phyloP scores from a whole-genome alignment of 2,888 invertebrate species.

The Byasa hedistus region DNA sequence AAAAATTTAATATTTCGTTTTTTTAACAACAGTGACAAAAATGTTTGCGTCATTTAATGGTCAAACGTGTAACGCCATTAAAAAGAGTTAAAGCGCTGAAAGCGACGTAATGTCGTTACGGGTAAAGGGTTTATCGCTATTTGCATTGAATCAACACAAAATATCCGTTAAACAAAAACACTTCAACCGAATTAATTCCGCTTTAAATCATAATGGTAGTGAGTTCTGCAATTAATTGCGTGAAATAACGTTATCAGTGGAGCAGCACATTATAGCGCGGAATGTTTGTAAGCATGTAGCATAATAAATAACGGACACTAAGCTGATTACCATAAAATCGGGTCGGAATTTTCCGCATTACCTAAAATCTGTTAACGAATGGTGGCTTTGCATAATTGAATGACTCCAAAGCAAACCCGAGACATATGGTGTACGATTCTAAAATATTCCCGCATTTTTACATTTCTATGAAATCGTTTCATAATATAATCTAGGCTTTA shows the following conservation, averaged over 20 bases:
- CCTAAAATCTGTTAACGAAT: slow-evolving; percentile 78
- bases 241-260: slow-evolving; percentile 66
- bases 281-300: slow-evolving; percentile 67
- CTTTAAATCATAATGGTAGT: slow-evolving; percentile 64
- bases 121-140: slow-evolving; percentile 41
- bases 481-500: slow-evolving; percentile 35
- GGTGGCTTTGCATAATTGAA: slow-evolving; percentile 77
- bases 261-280: slow-evolving; percentile 54
- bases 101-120: slow-evolving; percentile 26
- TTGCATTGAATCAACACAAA: slow-evolving; percentile 65
- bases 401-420: slow-evolving; percentile 58
- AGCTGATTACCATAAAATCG: slow-evolving; percentile 76
- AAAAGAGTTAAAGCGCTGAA: slow-evolving; percentile 25
- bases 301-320: slow-evolving; percentile 73
- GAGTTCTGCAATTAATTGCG: slow-evolving; percentile 74
- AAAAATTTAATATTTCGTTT: no score
- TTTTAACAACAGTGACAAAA: background rate
- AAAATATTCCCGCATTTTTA: slow-evolving; percentile 40
- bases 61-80: slow-evolving; percentile 22
- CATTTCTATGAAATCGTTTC: slow-evolving; percentile 34
- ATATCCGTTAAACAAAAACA: slow-evolving; percentile 65
- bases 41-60: slow-evolving; percentile 7
- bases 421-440: slow-evolving; percentile 57
- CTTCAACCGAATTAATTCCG: slow-evolving; percentile 53
- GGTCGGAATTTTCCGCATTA: slow-evolving; percentile 69